These are phyloP conservation scores for Cyanocitta stelleri DNA, from an alignment of 2,113 vertebrate species.

Conservation along the genomic window DNA sequence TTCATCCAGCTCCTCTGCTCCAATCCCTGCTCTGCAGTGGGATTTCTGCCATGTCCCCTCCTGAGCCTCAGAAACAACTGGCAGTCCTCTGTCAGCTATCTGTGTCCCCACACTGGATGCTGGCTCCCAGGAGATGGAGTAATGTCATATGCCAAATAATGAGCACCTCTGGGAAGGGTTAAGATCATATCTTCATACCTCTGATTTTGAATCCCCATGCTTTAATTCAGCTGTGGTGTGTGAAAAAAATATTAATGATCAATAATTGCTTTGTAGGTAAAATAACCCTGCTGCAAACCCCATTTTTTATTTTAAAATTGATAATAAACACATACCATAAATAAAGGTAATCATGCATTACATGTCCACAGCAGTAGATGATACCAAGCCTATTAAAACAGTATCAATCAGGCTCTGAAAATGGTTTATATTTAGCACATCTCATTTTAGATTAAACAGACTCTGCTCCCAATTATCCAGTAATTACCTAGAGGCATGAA, in stretches of 20 bases:
- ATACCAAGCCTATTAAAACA: constrained; percentile 16
- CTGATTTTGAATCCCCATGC: not conserved
- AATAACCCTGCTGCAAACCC: not conserved
- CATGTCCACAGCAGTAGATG: not conserved
- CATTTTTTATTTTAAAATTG: constrained; percentile 22
- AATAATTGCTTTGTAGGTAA: constrained; percentile 25
- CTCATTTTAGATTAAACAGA: constrained; percentile 69
- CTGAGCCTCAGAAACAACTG: not conserved
- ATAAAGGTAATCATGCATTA: constrained; percentile 15
- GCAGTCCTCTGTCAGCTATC: not conserved
- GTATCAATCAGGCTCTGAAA: constrained; percentile 44
- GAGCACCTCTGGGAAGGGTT: not conserved
- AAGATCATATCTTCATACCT: not conserved
- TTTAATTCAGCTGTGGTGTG: not conserved
- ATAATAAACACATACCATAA: constrained; percentile 9
- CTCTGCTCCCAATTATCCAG: constrained; percentile 54
- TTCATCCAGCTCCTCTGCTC: not conserved
- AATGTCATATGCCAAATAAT: not conserved
- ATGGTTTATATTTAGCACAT: constrained; percentile 63
- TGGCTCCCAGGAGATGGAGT: not conserved
- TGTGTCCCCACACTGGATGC: accelerated
- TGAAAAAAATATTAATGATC: not conserved
- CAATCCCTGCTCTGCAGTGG: not conserved
- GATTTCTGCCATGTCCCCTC: not conserved
- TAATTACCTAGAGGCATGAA: constrained; percentile 69